These are phyloP conservation scores for Leptopilina drosophilae DNA, from an alignment of 2,888 invertebrate species.

Conservation along the genomic window DNA sequence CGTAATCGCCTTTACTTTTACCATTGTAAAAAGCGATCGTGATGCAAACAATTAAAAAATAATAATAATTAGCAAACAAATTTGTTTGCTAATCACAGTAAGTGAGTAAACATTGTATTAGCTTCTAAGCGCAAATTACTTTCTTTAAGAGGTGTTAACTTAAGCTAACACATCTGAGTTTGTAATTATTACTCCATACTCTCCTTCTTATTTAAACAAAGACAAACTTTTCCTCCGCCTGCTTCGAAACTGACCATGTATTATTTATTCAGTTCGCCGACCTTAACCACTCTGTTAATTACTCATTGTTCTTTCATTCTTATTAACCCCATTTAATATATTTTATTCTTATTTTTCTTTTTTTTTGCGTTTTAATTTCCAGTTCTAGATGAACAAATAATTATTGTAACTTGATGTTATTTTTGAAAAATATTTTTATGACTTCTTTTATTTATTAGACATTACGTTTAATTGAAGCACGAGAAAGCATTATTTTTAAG, in stretches of 20 bases:
- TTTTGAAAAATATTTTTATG: background rate
- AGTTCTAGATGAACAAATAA: background rate
- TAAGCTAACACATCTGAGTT: constrained; percentile 18
- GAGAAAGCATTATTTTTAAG: constrained; percentile 26
- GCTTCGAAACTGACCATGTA: constrained; percentile 28
- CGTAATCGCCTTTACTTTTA: too few species aligned
- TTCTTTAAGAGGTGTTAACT: constrained; percentile 27
- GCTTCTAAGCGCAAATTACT: constrained; percentile 29
- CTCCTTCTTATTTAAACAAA: constrained; percentile 33
- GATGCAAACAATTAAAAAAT: constrained; percentile 7
- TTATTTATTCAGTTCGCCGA: constrained; percentile 32
- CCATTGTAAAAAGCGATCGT: too few species aligned
- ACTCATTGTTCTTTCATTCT: constrained; percentile 29
- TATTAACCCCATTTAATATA: constrained; percentile 38
- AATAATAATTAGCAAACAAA: too few species aligned
- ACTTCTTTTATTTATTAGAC: background rate
- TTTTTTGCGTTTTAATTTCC: background rate
- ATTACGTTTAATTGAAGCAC: constrained; percentile 17
- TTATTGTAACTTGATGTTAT: background rate
- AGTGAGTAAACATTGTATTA: constrained; percentile 4
- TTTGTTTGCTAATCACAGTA: constrained; percentile 1
- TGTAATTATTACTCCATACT: constrained; percentile 26
- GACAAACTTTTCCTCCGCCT: constrained; percentile 16
- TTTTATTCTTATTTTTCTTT: background rate
- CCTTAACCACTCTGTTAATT: constrained; percentile 35